Evolutionary conservation across 1,140 invertebrate genomes (phyloP).

Genomic region (Lasioglossum albipes): DNA sequence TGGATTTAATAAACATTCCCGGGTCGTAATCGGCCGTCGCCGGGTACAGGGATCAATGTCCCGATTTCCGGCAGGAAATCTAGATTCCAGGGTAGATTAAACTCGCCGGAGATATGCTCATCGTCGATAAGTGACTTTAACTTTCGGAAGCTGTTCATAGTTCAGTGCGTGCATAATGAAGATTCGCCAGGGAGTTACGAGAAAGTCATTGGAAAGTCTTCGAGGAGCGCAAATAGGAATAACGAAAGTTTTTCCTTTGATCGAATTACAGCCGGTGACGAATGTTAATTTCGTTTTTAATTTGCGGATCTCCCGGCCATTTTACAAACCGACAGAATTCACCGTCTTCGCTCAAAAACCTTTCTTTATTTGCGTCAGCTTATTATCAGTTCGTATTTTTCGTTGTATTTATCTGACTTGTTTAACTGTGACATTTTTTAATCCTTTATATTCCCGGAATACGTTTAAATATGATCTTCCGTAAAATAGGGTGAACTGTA

Average conservation of each 20-base stretch:
- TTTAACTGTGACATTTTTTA: no score
- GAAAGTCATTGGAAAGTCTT: slow-evolving; percentile 53
- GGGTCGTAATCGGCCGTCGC: slow-evolving; percentile 59
- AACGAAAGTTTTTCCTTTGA: slow-evolving; percentile 52
- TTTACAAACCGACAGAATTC: background rate
- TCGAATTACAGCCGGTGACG: slow-evolving; percentile 32
- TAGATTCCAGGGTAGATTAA: slow-evolving; percentile 63
- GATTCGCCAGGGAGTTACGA: slow-evolving; percentile 56
- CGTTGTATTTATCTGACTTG: no score
- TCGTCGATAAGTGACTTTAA: slow-evolving; percentile 65
- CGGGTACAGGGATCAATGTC: slow-evolving; percentile 52
- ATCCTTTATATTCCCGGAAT: no score
- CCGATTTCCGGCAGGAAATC: slow-evolving; percentile 55
- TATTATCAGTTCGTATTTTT: no score
- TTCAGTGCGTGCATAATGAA: slow-evolving; percentile 64
- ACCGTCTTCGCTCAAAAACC: background rate
- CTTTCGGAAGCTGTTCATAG: slow-evolving; percentile 64
- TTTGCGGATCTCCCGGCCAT: background rate
- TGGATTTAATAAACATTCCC: slow-evolving; percentile 66
- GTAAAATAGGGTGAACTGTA: no score
- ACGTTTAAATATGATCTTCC: no score
- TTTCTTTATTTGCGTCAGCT: no score
- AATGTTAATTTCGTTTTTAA: slow-evolving; percentile 18
- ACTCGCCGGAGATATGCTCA: slow-evolving; percentile 61
- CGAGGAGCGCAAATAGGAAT: slow-evolving; percentile 42